Conservation (phyloP, 1,140 invertebrate species). For the Hermetia illucens region DNA sequence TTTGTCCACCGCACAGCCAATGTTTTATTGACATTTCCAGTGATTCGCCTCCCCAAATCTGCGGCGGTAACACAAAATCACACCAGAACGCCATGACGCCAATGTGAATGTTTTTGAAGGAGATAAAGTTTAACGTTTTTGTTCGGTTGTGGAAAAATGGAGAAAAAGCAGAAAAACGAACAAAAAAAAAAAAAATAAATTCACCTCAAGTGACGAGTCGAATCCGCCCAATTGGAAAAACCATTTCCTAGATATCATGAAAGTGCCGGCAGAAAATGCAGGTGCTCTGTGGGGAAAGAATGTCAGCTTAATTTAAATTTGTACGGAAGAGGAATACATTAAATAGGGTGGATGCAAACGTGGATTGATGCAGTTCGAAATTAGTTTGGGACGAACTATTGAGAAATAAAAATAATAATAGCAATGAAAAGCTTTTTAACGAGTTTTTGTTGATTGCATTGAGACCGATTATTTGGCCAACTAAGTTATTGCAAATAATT, state of each 20-base stretch:
- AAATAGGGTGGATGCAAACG: too few species aligned
- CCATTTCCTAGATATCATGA: conserved; percentile 57
- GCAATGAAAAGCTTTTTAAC: too few species aligned
- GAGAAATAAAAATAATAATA: too few species aligned
- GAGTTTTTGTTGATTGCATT: too few species aligned
- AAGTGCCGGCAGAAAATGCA: conserved; percentile 64
- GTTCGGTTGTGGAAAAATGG: neutral
- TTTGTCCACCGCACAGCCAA: conserved; percentile 54
- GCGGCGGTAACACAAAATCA: conserved; percentile 6
- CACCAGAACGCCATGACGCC: conserved; percentile 3
- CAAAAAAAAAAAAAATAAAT: conserved; percentile 3
- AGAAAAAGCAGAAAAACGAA: conserved; percentile 1
- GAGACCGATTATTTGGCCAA: too few species aligned
- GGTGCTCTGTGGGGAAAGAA: conserved; percentile 37
- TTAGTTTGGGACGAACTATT: too few species aligned
- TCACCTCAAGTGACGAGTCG: conserved; percentile 46
- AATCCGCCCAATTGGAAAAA: conserved; percentile 71
- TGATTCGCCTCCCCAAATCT: conserved; percentile 94
- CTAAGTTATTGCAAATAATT: too few species aligned
- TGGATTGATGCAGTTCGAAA: too few species aligned
- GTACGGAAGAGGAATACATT: too few species aligned
- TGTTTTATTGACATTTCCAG: conserved; percentile 92
- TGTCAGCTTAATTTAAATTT: neutral
- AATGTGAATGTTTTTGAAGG: conserved; percentile 4
- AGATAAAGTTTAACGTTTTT: conserved; percentile 4